Evolutionary conservation across 2,888 invertebrate genomes (phyloP).

Genomic region (Trichopria drosophilae): DNA sequence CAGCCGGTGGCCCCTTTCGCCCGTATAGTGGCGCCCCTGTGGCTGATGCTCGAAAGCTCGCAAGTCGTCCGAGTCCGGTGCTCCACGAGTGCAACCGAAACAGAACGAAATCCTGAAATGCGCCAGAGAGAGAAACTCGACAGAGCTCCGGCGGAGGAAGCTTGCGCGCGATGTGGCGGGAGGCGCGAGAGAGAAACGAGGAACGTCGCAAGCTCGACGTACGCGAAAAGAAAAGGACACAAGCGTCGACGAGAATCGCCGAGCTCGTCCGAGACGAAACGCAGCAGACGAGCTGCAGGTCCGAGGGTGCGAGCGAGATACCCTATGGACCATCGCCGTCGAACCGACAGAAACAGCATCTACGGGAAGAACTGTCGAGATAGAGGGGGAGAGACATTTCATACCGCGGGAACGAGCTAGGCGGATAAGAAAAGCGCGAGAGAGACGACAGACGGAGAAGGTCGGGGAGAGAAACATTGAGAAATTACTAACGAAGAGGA

Average conservation of each 20-base stretch:
- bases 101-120: no score
- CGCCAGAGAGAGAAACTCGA: slow-evolving; percentile 24
- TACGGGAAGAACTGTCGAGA: no score
- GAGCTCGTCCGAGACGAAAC: no score
- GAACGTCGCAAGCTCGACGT: slow-evolving; percentile 22
- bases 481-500: no score
- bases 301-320: no score
- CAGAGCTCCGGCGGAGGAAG: no score
- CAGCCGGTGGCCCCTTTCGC: slow-evolving; percentile 49
- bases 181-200: slow-evolving; percentile 24
- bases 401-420: no score
- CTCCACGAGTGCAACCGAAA: slow-evolving; percentile 19
- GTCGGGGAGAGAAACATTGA: slow-evolving; percentile 37
- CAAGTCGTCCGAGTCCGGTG: slow-evolving; percentile 35
- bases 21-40: slow-evolving; percentile 56
- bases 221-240: slow-evolving; percentile 26
- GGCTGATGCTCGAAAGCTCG: slow-evolving; percentile 47
- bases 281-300: no score
- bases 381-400: no score
- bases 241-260: slow-evolving; percentile 29
- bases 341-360: no score
- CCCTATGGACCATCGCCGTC: no score
- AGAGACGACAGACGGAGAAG: slow-evolving; percentile 34
- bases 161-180: slow-evolving; percentile 11
- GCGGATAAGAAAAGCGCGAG: slow-evolving; percentile 38